Evolutionary conservation across 2,797 vertebrate genomes (phyloP), one percentile per base, ranked within the genome.

Genomic region (Etheostoma perlongum): DNA sequence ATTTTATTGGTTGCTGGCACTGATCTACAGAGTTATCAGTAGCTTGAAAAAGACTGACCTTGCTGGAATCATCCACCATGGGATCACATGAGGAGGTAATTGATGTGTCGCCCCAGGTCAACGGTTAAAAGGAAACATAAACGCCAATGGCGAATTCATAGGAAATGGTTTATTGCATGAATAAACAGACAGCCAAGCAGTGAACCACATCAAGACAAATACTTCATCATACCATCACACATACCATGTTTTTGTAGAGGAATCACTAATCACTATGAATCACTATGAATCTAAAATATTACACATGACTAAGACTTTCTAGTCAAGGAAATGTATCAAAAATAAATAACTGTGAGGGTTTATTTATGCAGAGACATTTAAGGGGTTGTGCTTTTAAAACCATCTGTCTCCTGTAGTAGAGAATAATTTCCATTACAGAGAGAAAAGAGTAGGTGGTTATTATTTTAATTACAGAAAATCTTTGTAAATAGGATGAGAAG

Each of bases 31-130:
- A 72, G 81, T 90, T 85, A 92, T 91, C 88, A 88, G 92, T 91
- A 88, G 74, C n/a, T 65, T 58, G 77, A 78, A 82, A 90, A 89
- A 76, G 70, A 58, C 85, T 87, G 92, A 94, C 92, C 92, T 94
- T 93, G 83, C 77, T 74, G 81, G 58, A 89, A 87, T 78, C 2
- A 33, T 79, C 65, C 65, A 80, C 61, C 71, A 44, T 79, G 63
- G 68, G 55, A 67, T 76, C 70, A 27, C 27, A 36, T 63, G 80
- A 72, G 81, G 21, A 25, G 52, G 63, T 70, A 70, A 74, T 30
- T 71, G 75, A 63, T 78, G 67, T 73, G 52, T 55, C 42, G 52
- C 25, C 42, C 60, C 48, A 69, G 83, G 82, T 82, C 71, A 85
- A 72, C 66, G 69, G 82, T 86, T 78, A 85, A 90, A 36, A 83